Percentiles rank a stretch among this genome's conserved stretches.
phyloP scores from a whole-genome alignment of 2,113 vertebrate species.

The Macquaria ambigua region DNA sequence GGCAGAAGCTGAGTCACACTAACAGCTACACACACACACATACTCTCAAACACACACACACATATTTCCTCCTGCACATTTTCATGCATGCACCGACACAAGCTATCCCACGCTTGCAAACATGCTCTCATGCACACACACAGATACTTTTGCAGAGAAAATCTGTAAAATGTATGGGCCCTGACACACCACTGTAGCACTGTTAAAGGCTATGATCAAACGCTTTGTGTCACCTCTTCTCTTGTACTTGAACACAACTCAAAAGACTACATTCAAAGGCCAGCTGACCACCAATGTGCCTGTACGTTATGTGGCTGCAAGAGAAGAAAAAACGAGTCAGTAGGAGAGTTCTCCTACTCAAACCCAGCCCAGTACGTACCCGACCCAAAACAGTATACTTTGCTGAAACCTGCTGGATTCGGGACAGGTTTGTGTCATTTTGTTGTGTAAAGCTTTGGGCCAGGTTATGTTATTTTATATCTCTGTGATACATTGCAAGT shows the following conservation, averaged over 20 bases:
- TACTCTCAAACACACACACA: background rate
- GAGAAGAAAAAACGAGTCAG: background rate
- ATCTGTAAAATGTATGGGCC: background rate
- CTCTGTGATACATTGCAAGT: background rate
- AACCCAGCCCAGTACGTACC: background rate
- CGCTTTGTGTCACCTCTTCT: background rate
- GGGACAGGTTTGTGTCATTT: background rate
- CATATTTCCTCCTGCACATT: background rate
- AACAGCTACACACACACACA: constrained; percentile 9
- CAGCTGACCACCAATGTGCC: background rate
- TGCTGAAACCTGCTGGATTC: background rate
- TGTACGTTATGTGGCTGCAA: background rate
- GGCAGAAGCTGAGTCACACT: background rate
- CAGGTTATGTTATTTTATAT: background rate
- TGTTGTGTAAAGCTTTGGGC: background rate
- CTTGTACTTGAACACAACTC: background rate
- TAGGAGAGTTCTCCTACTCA: background rate
- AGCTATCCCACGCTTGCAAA: background rate
- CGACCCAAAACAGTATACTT: background rate
- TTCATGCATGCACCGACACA: background rate
- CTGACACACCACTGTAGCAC: background rate
- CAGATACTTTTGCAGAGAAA: background rate
- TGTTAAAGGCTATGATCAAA: background rate
- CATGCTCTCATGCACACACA: background rate
- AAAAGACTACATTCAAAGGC: background rate